Base-by-base conservation (phyloP, 2,113 vertebrate genomes). In the Athene cunicularia region DNA sequence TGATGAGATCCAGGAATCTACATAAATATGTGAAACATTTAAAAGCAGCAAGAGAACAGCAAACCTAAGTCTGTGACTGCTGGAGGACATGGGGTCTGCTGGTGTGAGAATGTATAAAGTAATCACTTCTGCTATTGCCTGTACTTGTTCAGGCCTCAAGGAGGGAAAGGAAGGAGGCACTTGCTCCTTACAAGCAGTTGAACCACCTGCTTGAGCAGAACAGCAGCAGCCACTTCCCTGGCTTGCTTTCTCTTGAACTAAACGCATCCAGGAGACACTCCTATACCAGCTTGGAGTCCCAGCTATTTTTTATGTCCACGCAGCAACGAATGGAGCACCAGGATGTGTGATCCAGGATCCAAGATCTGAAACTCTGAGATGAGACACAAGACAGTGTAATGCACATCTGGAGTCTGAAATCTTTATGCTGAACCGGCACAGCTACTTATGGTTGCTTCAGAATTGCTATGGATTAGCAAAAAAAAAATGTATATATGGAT, bases 331-430 rank as follows among this genome's bases (percentile, higher is more conserved):
- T 43, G 39, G 39, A 79, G 24, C 67, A 52, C 33, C 6, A 75
- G 39, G 27, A 60, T 27, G 2, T 68, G 27, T 5, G 37, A 14
- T 79, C 12, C 22, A 22, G 43, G 30, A 60, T 58, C 60, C 43
- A 79, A 68, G 70, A 90, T 88, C 43, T 96, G 70, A 91, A 91
- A 80, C 70, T 73, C 45, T 53, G 60, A 72, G 37, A 60, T 79
- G 62, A 76, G 53, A 71, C 27, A 68, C 27, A 14, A 81, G 43
- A 63, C 33, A 87, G 53, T 3, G 2, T 75, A 87, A 87, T 13
- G 41, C 62, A 90, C 60, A 90, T 90, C 90, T 95, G 81, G 89
- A 95, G 45, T 68, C 66, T 93, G 90, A 94, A 86, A 75, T 93
- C 35, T 87, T 94, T 89, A 62, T 94, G 81, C 84, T 93, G 77